Evolutionary conservation across 1,140 invertebrate genomes (phyloP), one percentile per base, ranked within the genome.

Genomic region (Caenorhabditis brenneri): DNA sequence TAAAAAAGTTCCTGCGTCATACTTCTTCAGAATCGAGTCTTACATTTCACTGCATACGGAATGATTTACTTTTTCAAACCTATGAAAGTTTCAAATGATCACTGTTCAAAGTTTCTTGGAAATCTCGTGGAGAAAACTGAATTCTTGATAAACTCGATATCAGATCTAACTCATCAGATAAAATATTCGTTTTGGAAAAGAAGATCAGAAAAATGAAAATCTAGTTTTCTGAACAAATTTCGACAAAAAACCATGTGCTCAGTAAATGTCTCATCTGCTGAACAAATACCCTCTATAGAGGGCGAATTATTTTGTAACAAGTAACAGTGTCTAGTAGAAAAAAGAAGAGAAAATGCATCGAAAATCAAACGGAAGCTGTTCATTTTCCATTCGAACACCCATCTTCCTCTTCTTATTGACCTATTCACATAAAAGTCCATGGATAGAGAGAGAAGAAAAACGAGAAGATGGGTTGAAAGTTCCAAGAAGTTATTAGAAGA

Each of bases 401-500:
- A 33, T 36, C 36, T 19, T 22, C 15, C 33, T 60, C 29, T 36
- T 3, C 15, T 33, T 4, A 51, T 36, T 65, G 24, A n/a, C 6
- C n/a, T 22, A 51, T 19, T n/a, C 15, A 10, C 22, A 9, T 10
- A 55, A 55, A 29, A 55, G 15, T 5, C 9, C 22, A 55, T 27
- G 12, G 10, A 10, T n/a, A 51, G 49, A 51, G 49, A 10, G 24
- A 24, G n/a, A 10, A 55, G 27, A 55, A 55, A 24, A n/a, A n/a
- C 33, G 7, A 65, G 36, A 19, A 36, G 58, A n/a, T 36, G 58
- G 5, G 19, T 58, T 29, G 27, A 36, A 65, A 33, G 31, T 36
- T 65, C 65, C 36, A 2, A 74, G 33, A 74, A 42, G 65, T 74
- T 74, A 42, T 74, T 74, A 74, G 33, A 74, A 74, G 22, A 74